Base-by-base conservation (phyloP, 2,888 invertebrate genomes). In the Drosophila melanosoma region DNA sequence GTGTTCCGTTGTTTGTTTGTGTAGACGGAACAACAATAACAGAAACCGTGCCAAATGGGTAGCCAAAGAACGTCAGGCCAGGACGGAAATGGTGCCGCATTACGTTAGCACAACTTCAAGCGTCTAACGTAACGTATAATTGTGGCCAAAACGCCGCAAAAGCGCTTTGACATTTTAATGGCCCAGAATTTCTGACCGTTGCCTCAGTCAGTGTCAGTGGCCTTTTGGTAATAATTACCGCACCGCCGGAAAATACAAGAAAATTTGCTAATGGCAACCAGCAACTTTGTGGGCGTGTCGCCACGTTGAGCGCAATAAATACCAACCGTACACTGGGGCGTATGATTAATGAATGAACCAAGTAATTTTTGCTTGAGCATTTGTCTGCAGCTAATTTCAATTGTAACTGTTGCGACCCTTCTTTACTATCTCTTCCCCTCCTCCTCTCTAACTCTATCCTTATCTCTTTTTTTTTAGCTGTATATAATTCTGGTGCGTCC, bases 401-500 rank as follows among this genome's bases (percentile, higher is more conserved):
- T 26, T 20, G 12, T 10, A 51, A 17, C 54, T 51, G 11, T 26
- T 42, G 51, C 11, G 17, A 17, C 36, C 20, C 45, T 20, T 58
- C 29, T 7, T 35, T 45, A 4, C 6, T n/a, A 23, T 23, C 17
- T 42, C 3, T 20, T 15, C 23, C 32, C 17, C 4, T 15, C 23
- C 32, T 12, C 4, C 23, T 38, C 12, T 23, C 17, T 11, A 23
- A 0, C 45, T 23, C 36, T 49, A 40, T 8, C 1, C 1, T 12
- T n/a, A n/a, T 51, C 3, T 26, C 5, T 12, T 11, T 40, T 26
- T n/a, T 42, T 70, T 12, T 82, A 97, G 97, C 93, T 98, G 51
- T 98, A 98, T 93, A 98, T 98, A 90, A 98, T 98, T 84, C 93
- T 98, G 76, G 95, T 98, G 71, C 95, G 97, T 77, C 98, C 98